phyloP scores from a whole-genome alignment of 2,888 invertebrate species.

The Chalcosyrphus nemorum region DNA sequence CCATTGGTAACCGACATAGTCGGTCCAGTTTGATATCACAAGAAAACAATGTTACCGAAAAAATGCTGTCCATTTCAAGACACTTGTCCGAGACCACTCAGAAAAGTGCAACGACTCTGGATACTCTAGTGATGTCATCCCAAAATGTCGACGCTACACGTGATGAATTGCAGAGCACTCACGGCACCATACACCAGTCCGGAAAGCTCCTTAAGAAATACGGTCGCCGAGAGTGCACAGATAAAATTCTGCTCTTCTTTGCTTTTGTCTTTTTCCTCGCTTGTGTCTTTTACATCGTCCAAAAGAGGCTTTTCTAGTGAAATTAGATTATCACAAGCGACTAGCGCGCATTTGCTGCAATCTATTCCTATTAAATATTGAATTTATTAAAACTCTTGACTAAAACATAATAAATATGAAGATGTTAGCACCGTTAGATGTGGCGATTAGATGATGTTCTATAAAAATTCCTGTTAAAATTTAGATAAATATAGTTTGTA shows the following conservation, averaged over 20 bases:
- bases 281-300: slow-evolving; percentile 95
- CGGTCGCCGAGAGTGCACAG: slow-evolving; percentile 96
- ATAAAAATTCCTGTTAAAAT: slow-evolving; percentile 54
- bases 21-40: slow-evolving; percentile 83
- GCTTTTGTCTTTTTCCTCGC: slow-evolving; percentile 94
- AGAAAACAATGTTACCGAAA: slow-evolving; percentile 89
- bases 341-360: slow-evolving; percentile 26
- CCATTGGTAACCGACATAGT: slow-evolving; percentile 82
- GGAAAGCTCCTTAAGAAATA: slow-evolving; percentile 96
- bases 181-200: slow-evolving; percentile 93
- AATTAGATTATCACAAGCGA: slow-evolving; percentile 84
- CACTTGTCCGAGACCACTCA: slow-evolving; percentile 94
- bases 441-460: slow-evolving; percentile 39
- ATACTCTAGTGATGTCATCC: slow-evolving; percentile 88
- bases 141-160: slow-evolving; percentile 89
- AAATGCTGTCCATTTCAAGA: slow-evolving; percentile 91
- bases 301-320: slow-evolving; percentile 91
- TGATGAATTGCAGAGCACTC: slow-evolving; percentile 92
- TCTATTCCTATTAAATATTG: slow-evolving; percentile 65
- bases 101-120: slow-evolving; percentile 92
- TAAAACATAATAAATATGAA: background rate
- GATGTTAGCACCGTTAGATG: slow-evolving; percentile 15
- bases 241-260: slow-evolving; percentile 94
- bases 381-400: slow-evolving; percentile 50
- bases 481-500: slow-evolving; percentile 28